Evolutionary conservation across 1,140 invertebrate species (phyloP), one percentile per base, ranked within the genome.

Genomic region (Oreohelix idahoensis): DNA sequence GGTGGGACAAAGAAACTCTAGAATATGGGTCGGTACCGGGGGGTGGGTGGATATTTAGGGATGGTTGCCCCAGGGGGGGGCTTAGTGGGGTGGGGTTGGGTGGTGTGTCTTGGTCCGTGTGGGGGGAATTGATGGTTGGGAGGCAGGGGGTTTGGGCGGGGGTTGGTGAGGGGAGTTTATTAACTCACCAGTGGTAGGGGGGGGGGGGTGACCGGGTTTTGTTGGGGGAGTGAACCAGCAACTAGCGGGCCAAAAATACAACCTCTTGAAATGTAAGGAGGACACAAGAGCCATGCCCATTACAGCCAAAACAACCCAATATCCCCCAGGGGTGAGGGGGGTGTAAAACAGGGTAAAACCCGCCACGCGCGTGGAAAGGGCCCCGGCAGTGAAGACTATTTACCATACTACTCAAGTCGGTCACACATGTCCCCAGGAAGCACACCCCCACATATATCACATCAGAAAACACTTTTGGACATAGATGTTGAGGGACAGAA

Each of bases 401-500:
- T 86, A n/a, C 86, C 87, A 15, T 90, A 89, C 79, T 87, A 84
- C 63, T 89, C 89, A 58, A 89, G 87, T n/a, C 87, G 91, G 79
- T 91, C 90, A 29, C 87, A 88, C 39, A 81, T 90, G 38, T 91
- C 91, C 10, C 91, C 91, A 17, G 92, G 92, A 39, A 90, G 90
- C 87, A 91, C 90, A 0, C 91, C 92, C 35, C 92, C 92, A n/a
- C 92, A 90, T 79, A 89, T 91, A 76, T 39, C 84, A n/a, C 91
- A 92, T 71, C 88, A 89, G 49, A 92, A 94, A 83, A 94, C 93
- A 4, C 85, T 95, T 36, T 89, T 95, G 29, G 95, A 95, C 87
- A 93, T 95, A 84, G 94, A 95, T 20, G 94, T 95, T 58, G 94
- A 95, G 53, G 95, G 94, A 4, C 95, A 95, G 89, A 94, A 88